phyloP scores from a whole-genome alignment of 2,888 invertebrate species.

The Eupithecia subumbrata region DNA sequence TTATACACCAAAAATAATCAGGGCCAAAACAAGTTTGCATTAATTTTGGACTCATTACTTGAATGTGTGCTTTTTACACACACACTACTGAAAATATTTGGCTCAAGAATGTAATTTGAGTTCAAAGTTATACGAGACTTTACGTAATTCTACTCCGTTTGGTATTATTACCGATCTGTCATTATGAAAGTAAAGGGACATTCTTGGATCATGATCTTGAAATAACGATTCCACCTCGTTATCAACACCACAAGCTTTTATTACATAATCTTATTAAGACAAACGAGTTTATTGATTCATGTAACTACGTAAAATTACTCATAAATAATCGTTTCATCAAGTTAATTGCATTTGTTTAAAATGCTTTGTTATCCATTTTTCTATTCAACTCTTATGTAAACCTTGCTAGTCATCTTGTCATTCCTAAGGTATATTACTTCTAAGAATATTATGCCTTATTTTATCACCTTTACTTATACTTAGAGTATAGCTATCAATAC shows the following conservation, averaged over 20 bases:
- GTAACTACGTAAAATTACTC: background rate
- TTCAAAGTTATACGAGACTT: slow-evolving; percentile 61
- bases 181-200: slow-evolving; percentile 43
- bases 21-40: slow-evolving; percentile 56
- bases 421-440: background rate
- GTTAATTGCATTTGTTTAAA: background rate
- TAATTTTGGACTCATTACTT: slow-evolving; percentile 47
- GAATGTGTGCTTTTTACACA: slow-evolving; percentile 48
- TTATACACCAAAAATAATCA: slow-evolving; percentile 61
- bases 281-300: background rate
- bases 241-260: background rate
- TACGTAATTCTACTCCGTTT: slow-evolving; percentile 67
- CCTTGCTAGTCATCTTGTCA: background rate
- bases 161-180: slow-evolving; percentile 46
- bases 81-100: slow-evolving; percentile 52
- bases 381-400: background rate
- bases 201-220: slow-evolving; percentile 38
- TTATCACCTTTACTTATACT: too few relatives aligned
- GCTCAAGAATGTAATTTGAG: slow-evolving; percentile 50
- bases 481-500: too few relatives aligned
- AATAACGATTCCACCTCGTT: slow-evolving; percentile 25
- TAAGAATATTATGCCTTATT: background rate
- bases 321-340: background rate
- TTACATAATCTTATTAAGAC: slow-evolving; percentile 16
- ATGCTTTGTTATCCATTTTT: background rate